These are phyloP conservation scores for Oreochromis aureus DNA, from an alignment of 2,113 vertebrate species.

Conservation along the genomic window DNA sequence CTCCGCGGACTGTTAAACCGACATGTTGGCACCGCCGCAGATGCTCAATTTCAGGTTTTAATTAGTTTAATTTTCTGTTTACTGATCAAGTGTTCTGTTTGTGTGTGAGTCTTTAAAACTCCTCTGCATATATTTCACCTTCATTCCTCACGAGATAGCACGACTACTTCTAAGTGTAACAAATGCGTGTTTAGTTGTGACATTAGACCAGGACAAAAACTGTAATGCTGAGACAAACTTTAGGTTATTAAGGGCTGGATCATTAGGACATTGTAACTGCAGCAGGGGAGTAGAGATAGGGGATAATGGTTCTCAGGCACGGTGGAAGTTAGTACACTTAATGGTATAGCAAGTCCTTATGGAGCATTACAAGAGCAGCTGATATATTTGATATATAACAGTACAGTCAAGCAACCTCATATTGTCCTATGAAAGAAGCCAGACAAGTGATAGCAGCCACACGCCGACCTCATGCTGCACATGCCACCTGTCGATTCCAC, in stretches of 20 bases:
- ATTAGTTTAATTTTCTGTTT: neutral
- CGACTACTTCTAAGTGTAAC: neutral
- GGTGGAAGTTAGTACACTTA: neutral
- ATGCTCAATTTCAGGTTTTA: neutral
- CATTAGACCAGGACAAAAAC: neutral
- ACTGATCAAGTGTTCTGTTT: neutral
- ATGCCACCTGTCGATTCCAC: neutral
- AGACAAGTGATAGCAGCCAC: neutral
- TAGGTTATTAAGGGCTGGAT: fast-evolving
- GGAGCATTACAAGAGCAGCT: neutral
- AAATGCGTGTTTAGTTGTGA: fast-evolving
- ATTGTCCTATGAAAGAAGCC: neutral
- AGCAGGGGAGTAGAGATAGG: neutral
- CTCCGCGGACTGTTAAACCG: neutral
- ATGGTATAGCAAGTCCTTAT: neutral
- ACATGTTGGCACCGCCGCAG: neutral
- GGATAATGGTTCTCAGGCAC: neutral
- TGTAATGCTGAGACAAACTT: neutral
- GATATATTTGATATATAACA: neutral
- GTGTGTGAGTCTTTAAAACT: neutral
- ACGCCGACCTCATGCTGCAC: neutral
- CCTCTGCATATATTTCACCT: neutral
- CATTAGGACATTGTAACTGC: neutral
- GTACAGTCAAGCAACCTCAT: neutral
- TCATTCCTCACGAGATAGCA: neutral